Evolutionary conservation across 2,113 vertebrate genomes (phyloP), one percentile per base, ranked within the genome.

Genomic region (Tinamus guttatus): DNA sequence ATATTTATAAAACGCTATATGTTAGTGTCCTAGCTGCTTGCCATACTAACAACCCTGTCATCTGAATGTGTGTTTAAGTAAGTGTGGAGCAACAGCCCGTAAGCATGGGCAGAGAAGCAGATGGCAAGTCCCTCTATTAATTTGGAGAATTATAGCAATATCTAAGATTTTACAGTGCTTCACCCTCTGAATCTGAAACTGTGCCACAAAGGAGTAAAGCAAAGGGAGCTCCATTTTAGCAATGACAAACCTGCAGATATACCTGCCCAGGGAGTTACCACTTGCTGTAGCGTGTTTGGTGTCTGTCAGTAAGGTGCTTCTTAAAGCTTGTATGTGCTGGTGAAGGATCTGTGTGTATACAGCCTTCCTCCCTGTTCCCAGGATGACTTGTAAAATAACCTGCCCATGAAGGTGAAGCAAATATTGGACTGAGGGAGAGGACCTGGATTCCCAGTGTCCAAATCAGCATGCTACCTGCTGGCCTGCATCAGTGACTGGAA

Each of bases 41-140:
- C 65, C 83, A 84, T 60, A 77, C 28, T 78, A 63, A 60, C 84
- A 79, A 89, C 92, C 70, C 63, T 87, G 70, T 69, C 3, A 1
- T 60, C 14, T 90, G 87, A 94, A 85, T 40, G 71, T 40, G 5
- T 85, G 58, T 79, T 85, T 56, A 85, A 56, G 38, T 56, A 85
- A 56, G 38, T 41, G 34, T 25, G 89, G 58, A 85, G 74, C 81
- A 78, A 5, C 77, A 88, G 60, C 59, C 27, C 77, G 24, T 16
- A 38, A 75, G 41, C 21, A 63, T 12, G 75, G 70, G 71, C 85
- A 93, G 85, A 75, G 75, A 80, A 91, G 34, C 95, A 95, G 67
- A 77, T 85, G 89, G 59, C 59, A 87, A 67, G 71, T 74, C 89
- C 51, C 25, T 63, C 78, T 36, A 27, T 76, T 92, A 64, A 82